Base-by-base conservation (phyloP, 2,113 vertebrate species). In the Rafetus swinhoei region DNA sequence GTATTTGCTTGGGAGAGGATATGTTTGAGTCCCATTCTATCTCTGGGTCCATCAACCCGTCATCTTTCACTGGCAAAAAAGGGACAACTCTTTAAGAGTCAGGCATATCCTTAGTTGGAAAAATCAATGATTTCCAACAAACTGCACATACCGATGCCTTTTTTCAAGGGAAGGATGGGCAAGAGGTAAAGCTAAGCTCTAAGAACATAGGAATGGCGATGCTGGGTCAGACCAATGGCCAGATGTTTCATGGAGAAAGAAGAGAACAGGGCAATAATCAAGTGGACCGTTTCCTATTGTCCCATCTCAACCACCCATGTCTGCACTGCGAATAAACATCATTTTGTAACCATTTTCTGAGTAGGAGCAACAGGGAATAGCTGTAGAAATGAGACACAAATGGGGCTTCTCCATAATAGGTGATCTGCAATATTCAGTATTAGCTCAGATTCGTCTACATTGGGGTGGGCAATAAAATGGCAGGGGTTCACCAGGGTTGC, bases 111-210 rank as follows among this genome's bases (percentile, higher is more conserved):
- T 5, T 39, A 69, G 24, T 25, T 80, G 74, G 57, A 87, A 88
- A 84, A 62, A 92, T 18, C 16, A 84, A 32, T 50, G 85, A 93
- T 77, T 93, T 85, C 81, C 88, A 54, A 80, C 69, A 89, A 84
- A 88, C 89, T 82, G 84, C 22, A 52, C 21, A 65, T 50, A 82
- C 10, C 59, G 15, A 16, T 13, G 5, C 14, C 15, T 65, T 32
- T 65, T 65, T 65, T 45, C 29, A 65, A 22, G 14, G 15, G 62
- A 65, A 65, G 29, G 29, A 65, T 65, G 62, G 29, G 29, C 29
- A 65, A 65, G 29, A 32, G 15, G 15, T 16, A 32, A 15, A 57
- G 56, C 1, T 57, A 57, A 57, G 24, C 56, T 57, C 3, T 57
- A 57, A 22, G 56, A 57, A 24, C 56, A 24, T 57, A 57, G 21